phyloP scores from a whole-genome alignment of 2,797 vertebrate species.

The Cyclura pinguis region DNA sequence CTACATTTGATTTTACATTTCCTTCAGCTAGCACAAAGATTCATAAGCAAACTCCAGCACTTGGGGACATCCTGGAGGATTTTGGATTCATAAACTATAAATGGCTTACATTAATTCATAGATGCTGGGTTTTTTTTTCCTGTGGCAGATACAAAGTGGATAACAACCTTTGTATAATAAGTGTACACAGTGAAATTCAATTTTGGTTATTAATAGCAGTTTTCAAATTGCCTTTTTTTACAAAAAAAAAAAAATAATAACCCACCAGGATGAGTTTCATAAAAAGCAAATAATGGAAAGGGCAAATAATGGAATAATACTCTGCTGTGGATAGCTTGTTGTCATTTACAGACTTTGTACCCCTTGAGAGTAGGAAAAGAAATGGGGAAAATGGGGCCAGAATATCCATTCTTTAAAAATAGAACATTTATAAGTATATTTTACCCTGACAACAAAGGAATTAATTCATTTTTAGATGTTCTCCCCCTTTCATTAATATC shows the following conservation, averaged over 20 bases:
- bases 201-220: neutral
- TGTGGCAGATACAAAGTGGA: conserved; percentile 41
- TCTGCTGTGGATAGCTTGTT: neutral
- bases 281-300: neutral
- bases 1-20: conserved; percentile 67
- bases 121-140: conserved; percentile 39
- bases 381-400: neutral
- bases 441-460: neutral
- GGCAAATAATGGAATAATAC: neutral
- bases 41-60: conserved; percentile 57
- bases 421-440: neutral
- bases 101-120: conserved; percentile 52
- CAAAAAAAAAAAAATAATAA: accelerated
- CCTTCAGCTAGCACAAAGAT: conserved; percentile 66
- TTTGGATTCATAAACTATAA: conserved; percentile 66
- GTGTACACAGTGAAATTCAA: neutral
- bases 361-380: neutral
- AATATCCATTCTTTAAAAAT: neutral
- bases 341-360: neutral
- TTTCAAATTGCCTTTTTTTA: neutral
- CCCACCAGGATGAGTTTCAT: accelerated
- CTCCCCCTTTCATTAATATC: neutral
- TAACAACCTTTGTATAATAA: conserved; percentile 30
- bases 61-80: conserved; percentile 23
- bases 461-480: neutral